Conservation (phyloP, 2,113 vertebrate species). For the Caretta caretta region DNA sequence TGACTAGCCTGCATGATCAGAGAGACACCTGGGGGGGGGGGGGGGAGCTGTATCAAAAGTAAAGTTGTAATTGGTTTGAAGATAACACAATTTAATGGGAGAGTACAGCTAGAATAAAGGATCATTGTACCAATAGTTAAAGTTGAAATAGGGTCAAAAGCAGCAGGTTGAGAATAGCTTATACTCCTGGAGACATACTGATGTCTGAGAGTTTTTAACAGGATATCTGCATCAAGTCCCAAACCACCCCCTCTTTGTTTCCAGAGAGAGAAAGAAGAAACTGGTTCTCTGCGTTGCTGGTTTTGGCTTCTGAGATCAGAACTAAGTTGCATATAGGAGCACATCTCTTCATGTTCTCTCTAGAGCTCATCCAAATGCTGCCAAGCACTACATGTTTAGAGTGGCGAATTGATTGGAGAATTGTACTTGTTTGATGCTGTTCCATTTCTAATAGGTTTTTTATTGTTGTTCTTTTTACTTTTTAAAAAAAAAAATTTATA, state of each 20-base stretch:
- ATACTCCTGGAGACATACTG: background rate
- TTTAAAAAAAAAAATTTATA: background rate
- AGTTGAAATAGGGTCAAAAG: background rate
- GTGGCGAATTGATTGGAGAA: conserved; percentile 30
- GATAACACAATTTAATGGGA: background rate
- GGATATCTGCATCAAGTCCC: conserved; percentile 1
- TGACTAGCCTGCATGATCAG: background rate
- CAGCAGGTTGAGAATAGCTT: background rate
- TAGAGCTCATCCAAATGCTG: conserved; percentile 5
- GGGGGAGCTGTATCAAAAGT: background rate
- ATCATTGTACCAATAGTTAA: background rate
- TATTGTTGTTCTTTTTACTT: background rate
- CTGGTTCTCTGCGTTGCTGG: background rate
- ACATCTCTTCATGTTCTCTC: background rate
- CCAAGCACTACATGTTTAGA: conserved; percentile 69
- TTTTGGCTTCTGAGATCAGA: conserved; percentile 29
- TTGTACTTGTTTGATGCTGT: conserved; percentile 21
- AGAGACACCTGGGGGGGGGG: background rate
- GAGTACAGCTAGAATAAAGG: background rate
- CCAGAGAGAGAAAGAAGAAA: background rate
- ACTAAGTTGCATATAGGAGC: conserved; percentile 29
- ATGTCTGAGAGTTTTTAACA: background rate
- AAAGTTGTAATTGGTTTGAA: background rate
- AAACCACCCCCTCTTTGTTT: background rate
- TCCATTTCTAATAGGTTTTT: conserved; percentile 16